Base-by-base conservation (phyloP, 2,113 vertebrate species). In the Pteropus alecto region DNA sequence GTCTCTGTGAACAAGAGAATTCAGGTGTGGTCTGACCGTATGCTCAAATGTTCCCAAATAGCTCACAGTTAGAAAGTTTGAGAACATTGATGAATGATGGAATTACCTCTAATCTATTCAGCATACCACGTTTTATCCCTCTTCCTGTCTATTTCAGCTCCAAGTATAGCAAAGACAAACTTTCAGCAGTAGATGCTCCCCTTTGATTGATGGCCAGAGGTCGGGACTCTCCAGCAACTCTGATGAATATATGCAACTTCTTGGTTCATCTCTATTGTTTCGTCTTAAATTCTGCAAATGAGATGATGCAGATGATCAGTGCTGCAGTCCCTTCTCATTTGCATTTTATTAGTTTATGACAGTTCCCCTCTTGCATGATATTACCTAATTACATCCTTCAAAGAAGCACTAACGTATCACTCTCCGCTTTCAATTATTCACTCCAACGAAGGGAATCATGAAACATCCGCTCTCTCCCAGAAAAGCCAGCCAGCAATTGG, bases 321-420 rank as follows among this genome's bases (percentile, higher is more conserved):
- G 19, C 87, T 74, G 95, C 92, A 58, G 70, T 82, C 68, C 96
- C 46, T 96, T 90, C 92, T 97, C 87, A 90, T 96, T 87, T 97
- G 95, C 97, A 96, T 97, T 97, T 97, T 96, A 96, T 97, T 97
- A 96, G 92, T 92, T 96, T 82, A 94, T 96, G 95, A 94, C 95
- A 95, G 95, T 88, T 97, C 90, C 94, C 95, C 95, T 97, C 96
- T 94, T 97, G 96, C 96, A 95, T 96, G 97, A 95, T 95, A 92
- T 87, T 92, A 96, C 97, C 96, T 97, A 97, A 98, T 98, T 98
- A 97, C 67, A 97, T 86, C 95, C 97, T 97, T 96, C 97, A 97
- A 88, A 94, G 96, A 96, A 96, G 85, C 93, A 93, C 87, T 78
- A 88, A 90, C 94, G 60, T 15, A 91, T 81, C 85, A 82, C 90